phyloP scores from a whole-genome alignment of 2,888 invertebrate species.

The Tanypteryx hageni region DNA sequence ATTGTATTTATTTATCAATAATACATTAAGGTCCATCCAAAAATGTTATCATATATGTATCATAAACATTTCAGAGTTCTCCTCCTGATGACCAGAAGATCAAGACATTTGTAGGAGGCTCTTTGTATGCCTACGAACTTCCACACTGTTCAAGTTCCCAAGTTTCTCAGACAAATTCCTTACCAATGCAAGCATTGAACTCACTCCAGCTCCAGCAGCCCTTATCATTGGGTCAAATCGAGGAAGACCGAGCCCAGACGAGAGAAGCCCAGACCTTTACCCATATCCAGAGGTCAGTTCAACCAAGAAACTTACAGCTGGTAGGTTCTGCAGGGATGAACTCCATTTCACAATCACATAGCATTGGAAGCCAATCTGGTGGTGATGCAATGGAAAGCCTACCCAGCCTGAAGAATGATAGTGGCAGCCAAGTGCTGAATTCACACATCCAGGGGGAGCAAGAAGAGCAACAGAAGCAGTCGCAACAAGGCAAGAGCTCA shows the following conservation, averaged over 20 bases:
- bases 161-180: slow-evolving; percentile 58
- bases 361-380: slow-evolving; percentile 41
- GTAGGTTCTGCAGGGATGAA: slow-evolving; percentile 4
- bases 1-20: too few relatives aligned
- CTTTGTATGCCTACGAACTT: slow-evolving; percentile 84
- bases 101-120: slow-evolving; percentile 73
- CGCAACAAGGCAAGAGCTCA: slow-evolving; percentile 21
- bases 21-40: too few relatives aligned
- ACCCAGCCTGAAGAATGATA: slow-evolving; percentile 28
- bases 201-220: slow-evolving; percentile 72
- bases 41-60: too few relatives aligned
- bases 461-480: slow-evolving; percentile 52
- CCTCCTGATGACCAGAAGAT: slow-evolving; percentile 74
- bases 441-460: slow-evolving; percentile 30
- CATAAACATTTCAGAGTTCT: slow-evolving; percentile 72
- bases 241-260: slow-evolving; percentile 70
- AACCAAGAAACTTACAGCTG: slow-evolving; percentile 45
- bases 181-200: slow-evolving; percentile 64
- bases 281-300: slow-evolving; percentile 72
- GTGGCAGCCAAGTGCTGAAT: slow-evolving; percentile 21
- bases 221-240: slow-evolving; percentile 69
- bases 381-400: slow-evolving; percentile 45
- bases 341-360: slow-evolving; percentile 36
- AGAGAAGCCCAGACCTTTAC: slow-evolving; percentile 73
- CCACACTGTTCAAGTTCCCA: slow-evolving; percentile 74